Conservation (phyloP, 2,797 vertebrate species). For the Acanthiza pusilla region DNA sequence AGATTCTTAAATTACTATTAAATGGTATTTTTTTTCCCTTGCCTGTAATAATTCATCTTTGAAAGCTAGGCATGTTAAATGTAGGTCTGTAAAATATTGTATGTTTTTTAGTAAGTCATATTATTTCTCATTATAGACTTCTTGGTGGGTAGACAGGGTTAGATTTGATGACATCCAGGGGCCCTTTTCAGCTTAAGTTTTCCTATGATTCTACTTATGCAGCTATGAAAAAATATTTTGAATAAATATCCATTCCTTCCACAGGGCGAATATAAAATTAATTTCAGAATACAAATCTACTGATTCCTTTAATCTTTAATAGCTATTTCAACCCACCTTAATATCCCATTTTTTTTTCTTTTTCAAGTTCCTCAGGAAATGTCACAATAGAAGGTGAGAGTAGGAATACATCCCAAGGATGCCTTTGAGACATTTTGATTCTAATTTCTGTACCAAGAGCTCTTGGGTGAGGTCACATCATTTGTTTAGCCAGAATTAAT, state of each 20-base stretch:
- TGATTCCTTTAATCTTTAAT: neutral
- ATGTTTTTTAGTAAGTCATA: neutral
- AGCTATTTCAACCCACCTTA: neutral
- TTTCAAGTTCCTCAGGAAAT: neutral
- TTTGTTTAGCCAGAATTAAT: neutral
- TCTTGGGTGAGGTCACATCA: neutral
- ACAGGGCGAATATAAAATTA: neutral
- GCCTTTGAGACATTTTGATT: neutral
- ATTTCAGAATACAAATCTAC: neutral
- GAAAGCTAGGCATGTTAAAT: neutral
- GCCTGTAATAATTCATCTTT: conserved; percentile 2
- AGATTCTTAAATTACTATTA: conserved; percentile 33
- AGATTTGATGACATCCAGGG: neutral
- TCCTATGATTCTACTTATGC: neutral
- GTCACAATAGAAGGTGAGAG: neutral
- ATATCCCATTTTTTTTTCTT: neutral
- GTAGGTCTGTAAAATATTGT: neutral
- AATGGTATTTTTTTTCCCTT: neutral
- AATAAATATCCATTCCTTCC: neutral
- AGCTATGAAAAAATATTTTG: neutral
- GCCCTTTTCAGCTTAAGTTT: neutral
- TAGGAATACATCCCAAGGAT: neutral
- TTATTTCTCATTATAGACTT: neutral
- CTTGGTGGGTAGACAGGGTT: neutral
- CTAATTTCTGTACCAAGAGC: neutral